These are phyloP conservation scores for Pararge aegeria DNA, from an alignment of 1,140 invertebrate species.

Conservation along the genomic window DNA sequence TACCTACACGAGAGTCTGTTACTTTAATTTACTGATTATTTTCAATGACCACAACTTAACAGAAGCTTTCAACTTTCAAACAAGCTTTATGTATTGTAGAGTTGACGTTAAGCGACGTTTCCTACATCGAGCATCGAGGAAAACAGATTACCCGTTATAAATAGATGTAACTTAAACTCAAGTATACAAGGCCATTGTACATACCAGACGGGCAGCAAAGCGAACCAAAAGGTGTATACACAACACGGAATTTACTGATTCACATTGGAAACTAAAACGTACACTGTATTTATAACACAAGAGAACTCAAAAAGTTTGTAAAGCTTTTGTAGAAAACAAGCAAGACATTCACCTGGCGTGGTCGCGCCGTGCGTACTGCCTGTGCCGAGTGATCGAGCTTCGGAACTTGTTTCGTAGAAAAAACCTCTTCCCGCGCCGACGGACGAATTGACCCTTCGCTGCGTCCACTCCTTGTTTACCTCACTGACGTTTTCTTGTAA, in stretches of 20 bases:
- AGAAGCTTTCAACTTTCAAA: not conserved
- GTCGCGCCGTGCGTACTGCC: conserved; percentile 68
- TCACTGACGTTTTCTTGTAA: conserved; percentile 53
- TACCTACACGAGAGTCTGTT: no score
- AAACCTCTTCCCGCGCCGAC: conserved; percentile 61
- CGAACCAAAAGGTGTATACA: conserved; percentile 55
- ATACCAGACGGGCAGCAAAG: conserved; percentile 42
- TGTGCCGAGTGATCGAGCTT: conserved; percentile 42
- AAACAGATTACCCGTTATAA: conserved; percentile 14
- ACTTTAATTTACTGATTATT: not conserved
- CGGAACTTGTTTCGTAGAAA: conserved; percentile 73
- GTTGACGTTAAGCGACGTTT: not conserved
- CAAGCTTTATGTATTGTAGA: not conserved
- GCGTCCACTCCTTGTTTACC: conserved; percentile 63
- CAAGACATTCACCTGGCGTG: conserved; percentile 70
- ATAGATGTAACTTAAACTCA: conserved; percentile 21
- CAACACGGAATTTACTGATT: conserved; percentile 46
- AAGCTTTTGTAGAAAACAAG: conserved; percentile 29
- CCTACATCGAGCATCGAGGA: conserved; percentile 10
- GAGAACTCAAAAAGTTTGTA: conserved; percentile 28
- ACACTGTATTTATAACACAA: conserved; percentile 21
- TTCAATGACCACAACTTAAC: not conserved
- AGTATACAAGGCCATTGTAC: conserved; percentile 38
- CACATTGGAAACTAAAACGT: conserved; percentile 23
- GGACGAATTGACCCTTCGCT: conserved; percentile 62